phyloP scores from a whole-genome alignment of 1,140 invertebrate species.

The Oedothorax gibbosus region DNA sequence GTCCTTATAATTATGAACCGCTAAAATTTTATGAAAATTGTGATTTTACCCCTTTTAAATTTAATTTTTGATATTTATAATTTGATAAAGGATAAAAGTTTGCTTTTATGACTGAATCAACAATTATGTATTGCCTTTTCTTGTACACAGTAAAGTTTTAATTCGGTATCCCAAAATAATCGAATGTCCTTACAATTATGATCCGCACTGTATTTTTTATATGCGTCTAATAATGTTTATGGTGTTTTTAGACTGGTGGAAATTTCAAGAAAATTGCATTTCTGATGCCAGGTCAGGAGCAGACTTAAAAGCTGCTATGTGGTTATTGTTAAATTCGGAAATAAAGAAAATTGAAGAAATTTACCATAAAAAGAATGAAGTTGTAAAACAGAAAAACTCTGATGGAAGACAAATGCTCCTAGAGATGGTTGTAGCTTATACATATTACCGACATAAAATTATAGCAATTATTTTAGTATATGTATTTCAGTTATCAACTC shows the following conservation, averaged over 20 bases:
- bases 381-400: not conserved
- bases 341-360: constrained; percentile 30
- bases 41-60: too few relatives aligned
- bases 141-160: too few relatives aligned
- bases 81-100: too few relatives aligned
- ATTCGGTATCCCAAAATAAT: too few relatives aligned
- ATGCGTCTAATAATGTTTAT: not conserved
- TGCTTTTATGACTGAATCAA: too few relatives aligned
- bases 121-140: too few relatives aligned
- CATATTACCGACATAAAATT: not conserved
- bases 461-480: not conserved
- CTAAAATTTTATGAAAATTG: too few relatives aligned
- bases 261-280: constrained; percentile 24
- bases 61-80: too few relatives aligned
- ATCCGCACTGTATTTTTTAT: too few relatives aligned
- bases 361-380: constrained; percentile 14
- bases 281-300: constrained; percentile 11
- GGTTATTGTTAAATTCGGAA: constrained; percentile 34
- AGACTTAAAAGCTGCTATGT: constrained; percentile 38
- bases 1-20: too few relatives aligned
- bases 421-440: constrained; percentile 11
- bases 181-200: too few relatives aligned
- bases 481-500: not conserved
- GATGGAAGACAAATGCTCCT: constrained; percentile 14
- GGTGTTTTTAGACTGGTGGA: constrained; percentile 33